phyloP scores from a whole-genome alignment of 92 coral and sea anemone species.

The Epizoanthus stellaris region DNA sequence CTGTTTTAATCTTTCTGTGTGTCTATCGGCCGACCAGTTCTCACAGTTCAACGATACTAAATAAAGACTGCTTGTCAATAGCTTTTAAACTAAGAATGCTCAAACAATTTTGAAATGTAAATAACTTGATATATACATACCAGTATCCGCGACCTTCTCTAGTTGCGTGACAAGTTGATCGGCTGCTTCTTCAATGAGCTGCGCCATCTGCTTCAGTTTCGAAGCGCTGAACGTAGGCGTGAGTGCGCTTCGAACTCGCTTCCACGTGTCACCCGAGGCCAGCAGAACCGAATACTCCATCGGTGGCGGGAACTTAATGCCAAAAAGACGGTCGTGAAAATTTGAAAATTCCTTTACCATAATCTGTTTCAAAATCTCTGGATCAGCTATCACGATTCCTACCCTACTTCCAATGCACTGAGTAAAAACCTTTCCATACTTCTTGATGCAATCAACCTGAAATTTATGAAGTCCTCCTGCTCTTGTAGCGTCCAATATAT shows the following conservation, averaged over 20 bases:
- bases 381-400: slow-evolving; percentile 38
- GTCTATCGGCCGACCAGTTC: no score
- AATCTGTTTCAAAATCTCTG: slow-evolving; percentile 28
- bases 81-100: neutral
- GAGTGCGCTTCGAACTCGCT: slow-evolving; percentile 16
- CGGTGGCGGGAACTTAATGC: slow-evolving; percentile 37
- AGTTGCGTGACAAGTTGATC: slow-evolving; percentile 12
- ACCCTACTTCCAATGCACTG: slow-evolving; percentile 27
- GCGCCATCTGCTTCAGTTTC: slow-evolving; percentile 35
- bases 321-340: slow-evolving; percentile 40
- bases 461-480: slow-evolving; percentile 38
- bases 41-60: neutral
- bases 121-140: neutral
- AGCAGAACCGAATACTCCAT: slow-evolving; percentile 43
- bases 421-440: slow-evolving; percentile 37
- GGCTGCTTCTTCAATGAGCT: slow-evolving; percentile 26
- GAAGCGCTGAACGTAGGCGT: slow-evolving; percentile 37
- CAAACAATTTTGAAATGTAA: neutral
- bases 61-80: neutral
- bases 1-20: no score
- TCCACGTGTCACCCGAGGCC: slow-evolving; percentile 37
- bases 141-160: slow-evolving; percentile 15
- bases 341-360: slow-evolving; percentile 37
- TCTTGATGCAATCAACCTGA: slow-evolving; percentile 23
- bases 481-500: slow-evolving; percentile 14